Evolutionary conservation across 2,797 vertebrate genomes (phyloP).

Genomic region (Falco rusticolus): DNA sequence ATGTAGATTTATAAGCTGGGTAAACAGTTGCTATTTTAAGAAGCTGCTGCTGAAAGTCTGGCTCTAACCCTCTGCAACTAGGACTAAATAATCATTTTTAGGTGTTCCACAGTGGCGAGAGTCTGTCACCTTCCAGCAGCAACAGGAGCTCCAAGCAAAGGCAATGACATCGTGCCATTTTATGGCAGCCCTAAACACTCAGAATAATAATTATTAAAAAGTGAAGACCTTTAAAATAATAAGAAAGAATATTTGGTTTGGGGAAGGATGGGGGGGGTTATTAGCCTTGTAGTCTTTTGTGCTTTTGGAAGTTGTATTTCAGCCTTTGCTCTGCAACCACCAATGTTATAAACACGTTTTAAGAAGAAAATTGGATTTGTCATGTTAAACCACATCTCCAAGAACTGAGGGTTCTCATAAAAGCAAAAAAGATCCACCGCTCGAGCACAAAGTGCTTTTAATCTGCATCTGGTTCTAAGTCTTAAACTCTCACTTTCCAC

Average conservation of each 20-base stretch:
- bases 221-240: not conserved
- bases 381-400: not conserved
- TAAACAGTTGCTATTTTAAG: constrained; percentile 63
- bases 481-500: not conserved
- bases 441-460: not conserved
- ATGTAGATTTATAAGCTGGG: not conserved
- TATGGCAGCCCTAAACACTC: not conserved
- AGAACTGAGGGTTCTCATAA: not conserved
- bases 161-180: not conserved
- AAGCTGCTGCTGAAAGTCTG: constrained; percentile 15
- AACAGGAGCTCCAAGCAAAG: not conserved
- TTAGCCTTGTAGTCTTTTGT: not conserved
- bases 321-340: not conserved
- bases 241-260: not conserved
- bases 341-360: not conserved
- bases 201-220: not conserved
- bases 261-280: not conserved
- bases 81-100: constrained; percentile 12
- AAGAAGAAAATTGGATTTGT: not conserved
- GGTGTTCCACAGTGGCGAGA: not conserved
- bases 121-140: not conserved
- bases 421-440: not conserved
- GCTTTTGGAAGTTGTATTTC: not conserved
- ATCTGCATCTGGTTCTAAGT: not conserved
- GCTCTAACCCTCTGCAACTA: not conserved